A percentile compares a stretch with the other conserved stretches of the same genome.
These are phyloP conservation scores for Epinephelus lanceolatus DNA, from an alignment of 2,113 vertebrate genomes.

Conservation along the genomic window DNA sequence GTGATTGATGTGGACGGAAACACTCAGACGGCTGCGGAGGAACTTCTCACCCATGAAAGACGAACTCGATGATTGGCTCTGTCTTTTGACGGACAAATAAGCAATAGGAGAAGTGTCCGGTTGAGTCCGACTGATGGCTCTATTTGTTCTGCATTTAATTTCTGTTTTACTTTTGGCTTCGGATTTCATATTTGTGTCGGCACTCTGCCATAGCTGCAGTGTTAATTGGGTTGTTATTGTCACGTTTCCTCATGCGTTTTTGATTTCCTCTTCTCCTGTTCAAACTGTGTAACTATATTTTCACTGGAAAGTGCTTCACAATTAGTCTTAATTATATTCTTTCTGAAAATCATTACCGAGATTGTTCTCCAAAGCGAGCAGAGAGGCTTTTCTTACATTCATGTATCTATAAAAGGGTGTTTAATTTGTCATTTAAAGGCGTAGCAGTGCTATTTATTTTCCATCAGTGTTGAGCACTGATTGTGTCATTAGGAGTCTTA, in stretches of 20 bases:
- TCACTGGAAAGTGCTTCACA: conserved; percentile 18
- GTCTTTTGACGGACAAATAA: conserved; percentile 64
- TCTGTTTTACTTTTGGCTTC: not conserved
- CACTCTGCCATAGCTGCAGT: not conserved
- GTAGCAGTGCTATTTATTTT: conserved; percentile 29
- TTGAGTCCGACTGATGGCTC: not conserved
- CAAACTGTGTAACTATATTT: conserved; percentile 21
- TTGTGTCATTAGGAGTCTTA: conserved; percentile 75
- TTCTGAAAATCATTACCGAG: conserved; percentile 28
- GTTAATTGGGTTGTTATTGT: not conserved
- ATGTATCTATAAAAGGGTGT: conserved; percentile 14
- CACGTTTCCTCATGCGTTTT: conserved; percentile 1
- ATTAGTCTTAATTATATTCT: conserved; percentile 47
- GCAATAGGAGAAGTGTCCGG: conserved; percentile 38
- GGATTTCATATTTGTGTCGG: not conserved
- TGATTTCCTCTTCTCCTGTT: not conserved
- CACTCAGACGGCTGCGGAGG: conserved; percentile 55
- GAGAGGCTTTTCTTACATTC: conserved; percentile 21
- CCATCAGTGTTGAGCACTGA: conserved; percentile 50
- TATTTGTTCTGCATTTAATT: conserved; percentile 8
- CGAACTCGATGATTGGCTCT: conserved; percentile 62
- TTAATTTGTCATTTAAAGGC: conserved; percentile 58
- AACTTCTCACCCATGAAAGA: conserved; percentile 79
- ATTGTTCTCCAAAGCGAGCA: conserved; percentile 10
- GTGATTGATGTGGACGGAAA: conserved; percentile 78